Percentiles rank a stretch among this genome's conserved stretches.
These are phyloP conservation scores for Eublepharis macularius DNA, from an alignment of 2,113 vertebrate genomes.

Conservation along the genomic window DNA sequence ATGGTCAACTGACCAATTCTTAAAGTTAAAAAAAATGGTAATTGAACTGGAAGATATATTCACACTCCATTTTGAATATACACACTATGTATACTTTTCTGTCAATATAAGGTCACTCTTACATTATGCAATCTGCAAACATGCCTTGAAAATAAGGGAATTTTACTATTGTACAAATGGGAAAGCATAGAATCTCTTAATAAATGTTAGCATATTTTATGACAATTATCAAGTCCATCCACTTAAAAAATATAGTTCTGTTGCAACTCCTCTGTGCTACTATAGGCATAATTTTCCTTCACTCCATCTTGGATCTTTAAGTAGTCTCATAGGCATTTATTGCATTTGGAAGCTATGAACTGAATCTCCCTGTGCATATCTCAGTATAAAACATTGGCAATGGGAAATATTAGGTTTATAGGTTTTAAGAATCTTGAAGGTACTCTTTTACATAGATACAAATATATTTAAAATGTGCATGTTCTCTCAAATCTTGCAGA, in stretches of 20 bases:
- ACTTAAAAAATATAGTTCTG: fast-evolving
- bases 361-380: fast-evolving
- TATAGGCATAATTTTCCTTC: not conserved
- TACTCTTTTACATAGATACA: not conserved
- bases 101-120: not conserved
- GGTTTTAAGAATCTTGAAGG: not conserved
- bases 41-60: not conserved
- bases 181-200: not conserved
- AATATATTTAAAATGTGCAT: not conserved
- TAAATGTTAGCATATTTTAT: not conserved
- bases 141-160: not conserved
- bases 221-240: fast-evolving
- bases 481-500: constrained; percentile 42
- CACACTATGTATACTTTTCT: not conserved
- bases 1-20: not conserved
- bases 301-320: not conserved
- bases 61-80: not conserved
- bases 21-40: not conserved
- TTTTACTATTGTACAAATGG: not conserved
- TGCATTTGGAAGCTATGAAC: fast-evolving
- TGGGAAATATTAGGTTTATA: not conserved
- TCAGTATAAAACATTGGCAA: not conserved
- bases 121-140: not conserved
- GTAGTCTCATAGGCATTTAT: fast-evolving
- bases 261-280: not conserved